phyloP scores from a whole-genome alignment of 2,888 invertebrate species.

The Sarcophaga caerulescens region DNA sequence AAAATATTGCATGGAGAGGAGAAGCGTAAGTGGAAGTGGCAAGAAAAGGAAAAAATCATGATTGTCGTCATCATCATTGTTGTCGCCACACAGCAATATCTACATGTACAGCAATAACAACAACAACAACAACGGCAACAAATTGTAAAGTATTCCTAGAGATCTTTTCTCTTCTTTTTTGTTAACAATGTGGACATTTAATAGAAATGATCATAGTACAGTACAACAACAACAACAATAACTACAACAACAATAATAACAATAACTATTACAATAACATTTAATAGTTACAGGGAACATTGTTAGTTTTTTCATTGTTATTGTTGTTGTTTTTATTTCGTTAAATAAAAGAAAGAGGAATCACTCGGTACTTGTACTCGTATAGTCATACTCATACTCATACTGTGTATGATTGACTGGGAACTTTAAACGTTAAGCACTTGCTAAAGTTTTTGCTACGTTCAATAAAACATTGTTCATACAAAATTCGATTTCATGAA shows the following conservation, averaged over 20 bases:
- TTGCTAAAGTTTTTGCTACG: background rate
- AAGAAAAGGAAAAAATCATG: too few relatives aligned
- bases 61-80: too few relatives aligned
- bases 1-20: too few relatives aligned
- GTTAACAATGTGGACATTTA: slow-evolving; percentile 19
- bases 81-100: too few relatives aligned
- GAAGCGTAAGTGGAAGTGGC: too few relatives aligned
- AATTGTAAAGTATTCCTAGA: slow-evolving; percentile 33
- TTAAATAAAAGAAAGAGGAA: slow-evolving; percentile 53
- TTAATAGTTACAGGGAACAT: too few relatives aligned
- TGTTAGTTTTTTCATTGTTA: slow-evolving; percentile 37
- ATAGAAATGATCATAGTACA: slow-evolving; percentile 2
- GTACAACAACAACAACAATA: background rate
- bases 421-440: background rate
- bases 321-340: slow-evolving; percentile 37
- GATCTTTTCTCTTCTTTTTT: slow-evolving; percentile 1
- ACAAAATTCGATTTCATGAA: too few relatives aligned
- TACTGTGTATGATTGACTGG: background rate
- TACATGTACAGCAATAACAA: slow-evolving; percentile 7
- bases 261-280: background rate
- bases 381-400: background rate
- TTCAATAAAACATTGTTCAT: too few relatives aligned
- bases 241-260: slow-evolving; percentile 44
- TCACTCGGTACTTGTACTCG: slow-evolving; percentile 29
- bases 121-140: background rate